A percentile compares a stretch with the other conserved stretches of the same genome.
Conservation (phyloP, 2,113 vertebrate species). For the Meleagris gallopavo region DNA sequence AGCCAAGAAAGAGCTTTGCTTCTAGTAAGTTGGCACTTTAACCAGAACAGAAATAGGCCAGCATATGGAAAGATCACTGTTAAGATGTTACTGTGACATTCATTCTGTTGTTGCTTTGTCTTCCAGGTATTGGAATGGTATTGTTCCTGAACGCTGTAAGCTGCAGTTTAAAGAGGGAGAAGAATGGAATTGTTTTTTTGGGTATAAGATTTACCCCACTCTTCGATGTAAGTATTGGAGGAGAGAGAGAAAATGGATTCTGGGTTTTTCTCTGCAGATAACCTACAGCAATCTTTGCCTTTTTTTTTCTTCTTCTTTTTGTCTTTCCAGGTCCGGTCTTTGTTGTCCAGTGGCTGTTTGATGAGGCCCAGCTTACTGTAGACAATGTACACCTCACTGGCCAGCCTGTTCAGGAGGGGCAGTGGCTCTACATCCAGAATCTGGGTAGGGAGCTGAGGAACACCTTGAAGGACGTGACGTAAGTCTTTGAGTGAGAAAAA, state of each 20-base stretch:
- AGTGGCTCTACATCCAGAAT: slow-evolving; percentile 98
- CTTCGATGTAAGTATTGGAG: slow-evolving; percentile 87
- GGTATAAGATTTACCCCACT: slow-evolving; percentile 95
- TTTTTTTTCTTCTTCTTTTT: not conserved
- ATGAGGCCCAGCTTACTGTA: slow-evolving; percentile 95
- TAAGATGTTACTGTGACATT: not conserved
- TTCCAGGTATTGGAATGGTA: slow-evolving; percentile 91
- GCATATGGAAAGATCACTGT: not conserved
- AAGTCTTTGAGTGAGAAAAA: slow-evolving; percentile 70
- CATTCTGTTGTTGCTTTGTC: not conserved
- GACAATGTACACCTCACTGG: slow-evolving; percentile 97
- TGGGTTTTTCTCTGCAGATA: not conserved
- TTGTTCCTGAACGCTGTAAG: slow-evolving; percentile 91
- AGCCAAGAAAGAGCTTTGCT: not conserved
- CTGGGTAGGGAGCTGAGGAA: slow-evolving; percentile 92
- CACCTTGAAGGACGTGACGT: slow-evolving; percentile 95
- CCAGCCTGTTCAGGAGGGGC: slow-evolving; percentile 94
- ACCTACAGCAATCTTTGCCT: not conserved
- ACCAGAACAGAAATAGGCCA: not conserved
- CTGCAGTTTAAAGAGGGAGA: slow-evolving; percentile 89
- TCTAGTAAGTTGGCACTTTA: not conserved
- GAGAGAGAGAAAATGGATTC: not conserved
- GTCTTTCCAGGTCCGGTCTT: slow-evolving; percentile 89
- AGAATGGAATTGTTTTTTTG: slow-evolving; percentile 99
- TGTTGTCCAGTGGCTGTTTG: slow-evolving; percentile 97